These are phyloP conservation scores for Myotis planiceps DNA, from an alignment of 2,797 vertebrate species.

Conservation along the genomic window DNA sequence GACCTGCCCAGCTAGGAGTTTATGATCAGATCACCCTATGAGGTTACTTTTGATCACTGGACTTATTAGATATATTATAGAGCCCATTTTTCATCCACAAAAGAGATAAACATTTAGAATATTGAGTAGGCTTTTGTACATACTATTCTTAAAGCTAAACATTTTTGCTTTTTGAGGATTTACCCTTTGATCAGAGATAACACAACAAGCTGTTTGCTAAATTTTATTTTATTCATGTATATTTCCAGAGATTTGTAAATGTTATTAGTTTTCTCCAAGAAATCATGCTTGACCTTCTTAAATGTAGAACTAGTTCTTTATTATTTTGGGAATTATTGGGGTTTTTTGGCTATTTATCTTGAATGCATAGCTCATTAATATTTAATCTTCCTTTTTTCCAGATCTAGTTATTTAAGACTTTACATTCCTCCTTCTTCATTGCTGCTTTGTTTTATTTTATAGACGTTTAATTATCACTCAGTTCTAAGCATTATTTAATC, in stretches of 20 bases:
- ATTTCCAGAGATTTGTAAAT: background rate
- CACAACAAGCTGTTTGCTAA: background rate
- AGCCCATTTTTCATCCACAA: background rate
- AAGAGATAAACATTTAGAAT: background rate
- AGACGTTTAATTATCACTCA: background rate
- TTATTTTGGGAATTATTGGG: background rate
- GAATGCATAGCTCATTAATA: background rate
- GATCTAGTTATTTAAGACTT: background rate
- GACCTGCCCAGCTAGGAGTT: background rate
- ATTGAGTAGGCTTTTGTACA: background rate
- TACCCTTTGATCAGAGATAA: background rate
- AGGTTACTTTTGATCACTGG: background rate
- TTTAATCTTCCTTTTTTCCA: background rate
- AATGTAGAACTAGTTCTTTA: background rate
- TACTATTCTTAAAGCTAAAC: background rate
- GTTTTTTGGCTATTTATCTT: background rate
- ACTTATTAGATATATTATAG: background rate
- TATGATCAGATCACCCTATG: too few relatives aligned
- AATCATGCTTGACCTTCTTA: background rate
- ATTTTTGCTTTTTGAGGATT: background rate
- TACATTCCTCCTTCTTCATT: background rate
- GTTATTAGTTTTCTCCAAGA: background rate
- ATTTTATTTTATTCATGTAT: background rate
- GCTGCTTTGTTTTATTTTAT: background rate
- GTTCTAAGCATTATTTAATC: background rate